Conservation (phyloP, 2,888 invertebrate species). For the Mamestra brassicae region DNA sequence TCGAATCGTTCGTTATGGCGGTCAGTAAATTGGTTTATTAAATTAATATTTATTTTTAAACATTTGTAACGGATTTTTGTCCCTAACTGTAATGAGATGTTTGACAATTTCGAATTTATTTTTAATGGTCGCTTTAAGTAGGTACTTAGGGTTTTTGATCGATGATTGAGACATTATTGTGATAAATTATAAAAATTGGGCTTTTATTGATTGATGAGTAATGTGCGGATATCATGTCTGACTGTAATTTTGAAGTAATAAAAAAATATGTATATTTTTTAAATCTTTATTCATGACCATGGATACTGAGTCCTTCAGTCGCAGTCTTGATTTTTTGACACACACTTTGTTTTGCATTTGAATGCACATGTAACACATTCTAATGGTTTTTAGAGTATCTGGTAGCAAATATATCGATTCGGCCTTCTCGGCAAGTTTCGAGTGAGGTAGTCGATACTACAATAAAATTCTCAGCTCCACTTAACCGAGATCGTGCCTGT, state of each 20-base stretch:
- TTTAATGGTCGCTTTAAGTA: slow-evolving; percentile 25
- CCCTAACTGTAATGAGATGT: slow-evolving; percentile 41
- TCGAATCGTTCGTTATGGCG: slow-evolving; percentile 44
- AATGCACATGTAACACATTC: too few species aligned
- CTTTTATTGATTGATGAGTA: slow-evolving; percentile 6
- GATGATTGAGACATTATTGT: slow-evolving; percentile 43
- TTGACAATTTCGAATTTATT: slow-evolving; percentile 41
- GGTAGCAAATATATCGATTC: too few species aligned
- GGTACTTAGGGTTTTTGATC: slow-evolving; percentile 8
- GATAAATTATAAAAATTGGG: slow-evolving; percentile 2
- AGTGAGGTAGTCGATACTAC: too few species aligned
- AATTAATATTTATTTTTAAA: slow-evolving; percentile 45
- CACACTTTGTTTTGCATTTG: too few species aligned
- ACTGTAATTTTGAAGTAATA: slow-evolving; percentile 2
- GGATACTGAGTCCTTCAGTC: too few species aligned
- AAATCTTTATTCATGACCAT: too few species aligned
- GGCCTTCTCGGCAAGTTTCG: too few species aligned
- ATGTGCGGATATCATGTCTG: neutral
- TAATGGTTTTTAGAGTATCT: too few species aligned
- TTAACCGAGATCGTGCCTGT: too few species aligned
- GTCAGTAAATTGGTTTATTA: slow-evolving; percentile 54
- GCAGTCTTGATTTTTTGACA: too few species aligned
- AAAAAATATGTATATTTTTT: too few species aligned
- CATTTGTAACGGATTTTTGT: slow-evolving; percentile 55
- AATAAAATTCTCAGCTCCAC: too few species aligned